Conservation (phyloP, 2,888 invertebrate genomes). For the Oscheius sp. region DNA sequence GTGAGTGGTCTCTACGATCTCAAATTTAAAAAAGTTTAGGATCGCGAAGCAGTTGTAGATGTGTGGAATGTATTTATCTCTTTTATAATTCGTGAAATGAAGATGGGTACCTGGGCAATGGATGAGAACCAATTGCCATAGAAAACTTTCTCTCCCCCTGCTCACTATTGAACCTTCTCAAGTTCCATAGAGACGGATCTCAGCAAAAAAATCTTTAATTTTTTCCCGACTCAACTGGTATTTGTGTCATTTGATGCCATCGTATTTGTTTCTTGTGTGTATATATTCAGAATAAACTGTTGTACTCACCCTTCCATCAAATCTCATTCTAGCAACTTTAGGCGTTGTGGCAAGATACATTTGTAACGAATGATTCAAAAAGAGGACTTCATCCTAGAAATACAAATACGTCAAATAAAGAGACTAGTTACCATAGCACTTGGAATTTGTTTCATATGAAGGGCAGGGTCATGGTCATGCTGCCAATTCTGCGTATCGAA, state of each 20-base stretch:
- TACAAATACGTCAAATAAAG: background rate
- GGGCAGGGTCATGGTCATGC: constrained; percentile 13
- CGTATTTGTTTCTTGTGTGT: constrained; percentile 8
- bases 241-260: constrained; percentile 7
- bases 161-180: background rate
- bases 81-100: constrained; percentile 67
- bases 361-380: constrained; percentile 1
- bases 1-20: no score
- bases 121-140: constrained; percentile 36
- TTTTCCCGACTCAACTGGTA: constrained; percentile 3
- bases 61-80: constrained; percentile 67
- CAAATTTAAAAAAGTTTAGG: constrained; percentile 40
- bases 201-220: constrained; percentile 2
- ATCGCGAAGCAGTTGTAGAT: constrained; percentile 57
- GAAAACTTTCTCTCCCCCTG: constrained; percentile 5
- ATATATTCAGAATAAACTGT: constrained; percentile 5
- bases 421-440: constrained; percentile 30
- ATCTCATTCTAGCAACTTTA: background rate
- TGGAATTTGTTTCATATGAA: constrained; percentile 45
- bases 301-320: background rate
- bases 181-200: constrained; percentile 7
- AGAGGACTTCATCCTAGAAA: constrained; percentile 12
- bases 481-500: constrained; percentile 39
- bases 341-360: constrained; percentile 3
- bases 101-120: constrained; percentile 62